Evolutionary conservation across 2,797 vertebrate genomes (phyloP), one percentile per base, ranked within the genome.

Genomic region (Aeoliscus strigatus): DNA sequence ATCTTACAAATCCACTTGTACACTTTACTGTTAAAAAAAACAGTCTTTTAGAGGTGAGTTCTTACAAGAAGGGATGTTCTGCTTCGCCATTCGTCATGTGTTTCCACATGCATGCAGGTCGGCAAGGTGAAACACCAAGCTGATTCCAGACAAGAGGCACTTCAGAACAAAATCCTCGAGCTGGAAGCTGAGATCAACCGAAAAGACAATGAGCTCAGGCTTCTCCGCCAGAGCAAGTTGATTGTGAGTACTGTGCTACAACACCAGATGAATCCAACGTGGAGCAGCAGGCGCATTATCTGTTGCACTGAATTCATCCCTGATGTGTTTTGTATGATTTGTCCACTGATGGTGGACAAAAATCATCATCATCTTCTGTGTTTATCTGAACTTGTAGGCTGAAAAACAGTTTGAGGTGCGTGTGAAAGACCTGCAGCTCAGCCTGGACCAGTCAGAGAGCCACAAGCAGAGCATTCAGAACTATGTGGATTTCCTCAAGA

Each of bases 401-500:
- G 86, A 90, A 59, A 91, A 88, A 11, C 76, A 77, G 15, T 87
- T 78, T 38, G 86, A 92, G 75, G 33, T 88, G 3, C 77, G 45
- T 50, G 80, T 95, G 65, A 92, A 90, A 62, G 91, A 95, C 70
- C 66, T 96, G 62, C 90, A 92, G 71, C 84, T 91, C 43, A 91
- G 71, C 33, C 80, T 96, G 45, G 90, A 92, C 74, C 90, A 90
- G 73, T 90, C 90, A 1, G 90, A 94, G 72, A 92, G 82, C 72
- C 83, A 88, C 71, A 93, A 89, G 41, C 88, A 87, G 37, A 93
- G 88, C 71, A 90, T 94, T 39, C 90, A 90, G 81, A 92, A 91
- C 77, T 93, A 94, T 1, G 72, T 95, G 0, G 87, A 89, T 18
- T 92, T 96, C 79, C 87, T 96, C 33, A 93, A 93, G 85, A 87